A percentile compares a stretch with the other conserved stretches of the same genome.
phyloP scores from a whole-genome alignment of 2,113 vertebrate genomes.

The Vanacampus margaritifer region DNA sequence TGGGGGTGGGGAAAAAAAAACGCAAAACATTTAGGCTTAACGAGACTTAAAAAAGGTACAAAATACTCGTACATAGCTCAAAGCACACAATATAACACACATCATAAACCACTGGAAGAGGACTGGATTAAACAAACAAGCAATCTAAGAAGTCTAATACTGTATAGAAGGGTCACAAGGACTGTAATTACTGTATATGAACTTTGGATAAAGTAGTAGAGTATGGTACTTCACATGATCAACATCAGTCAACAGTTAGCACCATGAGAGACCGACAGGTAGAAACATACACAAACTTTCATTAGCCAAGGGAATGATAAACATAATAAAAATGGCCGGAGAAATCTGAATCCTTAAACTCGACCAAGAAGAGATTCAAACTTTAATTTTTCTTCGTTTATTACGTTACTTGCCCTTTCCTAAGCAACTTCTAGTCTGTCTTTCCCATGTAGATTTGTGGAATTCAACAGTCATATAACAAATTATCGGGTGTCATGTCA shows the following conservation, averaged over 20 bases:
- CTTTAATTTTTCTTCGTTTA: too few relatives aligned
- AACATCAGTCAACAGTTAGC: slow-evolving; percentile 57
- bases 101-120: slow-evolving; percentile 56
- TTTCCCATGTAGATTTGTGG: not conserved
- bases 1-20: slow-evolving; percentile 15
- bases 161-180: slow-evolving; percentile 44
- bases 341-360: not conserved
- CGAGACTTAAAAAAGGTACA: slow-evolving; percentile 57
- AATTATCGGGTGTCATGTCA: not conserved
- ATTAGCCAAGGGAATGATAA: slow-evolving; percentile 42
- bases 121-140: slow-evolving; percentile 42
- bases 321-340: not conserved
- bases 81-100: slow-evolving; percentile 60
- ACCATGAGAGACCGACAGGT: slow-evolving; percentile 57
- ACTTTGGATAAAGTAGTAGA: slow-evolving; percentile 49
- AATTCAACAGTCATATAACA: not conserved
- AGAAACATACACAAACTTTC: slow-evolving; percentile 58
- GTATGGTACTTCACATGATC: slow-evolving; percentile 58
- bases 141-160: slow-evolving; percentile 36
- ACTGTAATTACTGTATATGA: slow-evolving; percentile 31
- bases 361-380: not conserved
- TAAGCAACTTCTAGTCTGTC: not conserved
- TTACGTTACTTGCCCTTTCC: not conserved
- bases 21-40: slow-evolving; percentile 21
- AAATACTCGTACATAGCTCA: slow-evolving; percentile 63